Conservation (phyloP, 2,888 invertebrate genomes). For the Lamellibrachia satsuma region DNA sequence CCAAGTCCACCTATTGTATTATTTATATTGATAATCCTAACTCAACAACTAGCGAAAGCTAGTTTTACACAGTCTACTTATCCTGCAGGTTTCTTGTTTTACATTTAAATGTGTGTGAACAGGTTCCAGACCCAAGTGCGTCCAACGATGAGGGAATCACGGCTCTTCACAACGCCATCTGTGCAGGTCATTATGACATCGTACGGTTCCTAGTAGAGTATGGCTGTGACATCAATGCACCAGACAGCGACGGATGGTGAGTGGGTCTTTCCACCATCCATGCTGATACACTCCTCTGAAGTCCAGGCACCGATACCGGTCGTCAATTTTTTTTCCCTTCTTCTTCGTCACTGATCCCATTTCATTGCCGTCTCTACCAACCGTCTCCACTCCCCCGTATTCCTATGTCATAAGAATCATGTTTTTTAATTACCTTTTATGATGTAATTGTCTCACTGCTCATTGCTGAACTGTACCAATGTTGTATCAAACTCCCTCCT, state of each 20-base stretch:
- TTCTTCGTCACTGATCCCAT: background rate
- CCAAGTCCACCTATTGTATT: background rate
- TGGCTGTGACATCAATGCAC: conserved; percentile 99
- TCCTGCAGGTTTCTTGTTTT: background rate
- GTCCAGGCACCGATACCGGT: background rate
- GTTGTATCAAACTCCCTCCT: background rate
- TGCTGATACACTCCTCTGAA: background rate
- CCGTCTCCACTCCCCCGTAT: too few relatives aligned
- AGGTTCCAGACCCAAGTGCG: conserved; percentile 94
- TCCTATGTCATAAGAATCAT: background rate
- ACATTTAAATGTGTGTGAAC: conserved; percentile 27
- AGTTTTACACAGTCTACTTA: background rate
- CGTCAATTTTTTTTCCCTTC: background rate
- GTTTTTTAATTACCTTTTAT: background rate
- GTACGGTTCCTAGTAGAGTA: conserved; percentile 96
- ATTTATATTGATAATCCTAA: conserved; percentile 18
- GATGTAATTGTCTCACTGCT: background rate
- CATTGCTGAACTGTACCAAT: background rate
- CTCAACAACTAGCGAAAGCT: background rate
- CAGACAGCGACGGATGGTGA: conserved; percentile 96
- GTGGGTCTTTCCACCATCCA: conserved; percentile 40
- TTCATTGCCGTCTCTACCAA: too few relatives aligned
- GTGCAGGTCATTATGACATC: conserved; percentile 98
- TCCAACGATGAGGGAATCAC: conserved; percentile 99
- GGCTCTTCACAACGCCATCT: conserved; percentile 98